Evolutionary conservation across 2,113 vertebrate genomes (phyloP).

Genomic region (Xiphophorus hellerii): DNA sequence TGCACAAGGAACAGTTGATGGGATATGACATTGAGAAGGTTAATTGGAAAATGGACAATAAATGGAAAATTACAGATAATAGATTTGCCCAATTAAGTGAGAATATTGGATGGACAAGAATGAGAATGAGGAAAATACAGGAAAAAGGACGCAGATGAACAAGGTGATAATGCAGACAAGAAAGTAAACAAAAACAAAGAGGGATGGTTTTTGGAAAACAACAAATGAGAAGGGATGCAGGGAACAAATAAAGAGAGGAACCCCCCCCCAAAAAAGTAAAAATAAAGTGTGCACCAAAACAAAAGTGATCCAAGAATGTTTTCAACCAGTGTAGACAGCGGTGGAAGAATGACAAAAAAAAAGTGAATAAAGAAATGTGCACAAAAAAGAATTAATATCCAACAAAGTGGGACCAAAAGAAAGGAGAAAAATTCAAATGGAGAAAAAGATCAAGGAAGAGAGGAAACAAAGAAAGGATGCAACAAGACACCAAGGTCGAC

Average conservation of each 20-base stretch:
- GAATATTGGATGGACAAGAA: not conserved
- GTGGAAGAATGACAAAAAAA: constrained; percentile 1
- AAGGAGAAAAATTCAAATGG: constrained; percentile 59
- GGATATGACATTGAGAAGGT: constrained; percentile 12
- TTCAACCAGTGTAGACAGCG: not conserved
- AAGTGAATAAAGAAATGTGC: not conserved
- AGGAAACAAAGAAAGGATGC: constrained; percentile 38
- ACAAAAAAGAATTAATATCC: not conserved
- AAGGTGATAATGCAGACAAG: not conserved
- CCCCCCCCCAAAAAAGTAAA: not conserved
- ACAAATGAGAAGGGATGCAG: not conserved
- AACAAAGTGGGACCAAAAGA: constrained; percentile 18
- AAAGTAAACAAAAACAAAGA: constrained; percentile 2
- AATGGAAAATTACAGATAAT: constrained; percentile 10
- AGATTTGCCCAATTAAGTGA: constrained; percentile 12
- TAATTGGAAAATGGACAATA: constrained; percentile 19
- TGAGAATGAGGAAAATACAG: not conserved
- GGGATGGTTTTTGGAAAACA: not conserved
- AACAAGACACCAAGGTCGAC: constrained; percentile 48
- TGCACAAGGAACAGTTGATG: not conserved
- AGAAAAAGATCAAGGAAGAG: constrained; percentile 45
- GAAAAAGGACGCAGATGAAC: not conserved
- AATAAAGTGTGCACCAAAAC: not conserved
- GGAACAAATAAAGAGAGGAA: not conserved
- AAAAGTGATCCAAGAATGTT: not conserved